A percentile compares a stretch with the other conserved stretches of the same genome.
These are phyloP conservation scores for Mormyrus hasselquistii DNA, from an alignment of 2,797 vertebrate genomes.

Conservation along the genomic window DNA sequence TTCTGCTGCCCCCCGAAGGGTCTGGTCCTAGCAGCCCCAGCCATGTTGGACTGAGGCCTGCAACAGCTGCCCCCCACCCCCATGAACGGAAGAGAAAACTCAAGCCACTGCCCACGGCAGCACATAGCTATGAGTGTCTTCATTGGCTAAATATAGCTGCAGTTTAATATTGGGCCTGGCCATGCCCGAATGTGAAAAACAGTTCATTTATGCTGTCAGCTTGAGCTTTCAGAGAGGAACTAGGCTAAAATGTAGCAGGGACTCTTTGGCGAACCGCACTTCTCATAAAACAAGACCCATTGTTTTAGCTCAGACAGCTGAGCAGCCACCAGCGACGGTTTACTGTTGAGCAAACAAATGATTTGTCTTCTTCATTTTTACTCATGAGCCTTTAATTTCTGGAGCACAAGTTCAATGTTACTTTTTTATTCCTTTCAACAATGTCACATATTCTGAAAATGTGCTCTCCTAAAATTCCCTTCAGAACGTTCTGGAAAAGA, in stretches of 20 bases:
- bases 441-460: not conserved
- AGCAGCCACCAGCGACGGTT: not conserved
- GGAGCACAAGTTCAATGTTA: not conserved
- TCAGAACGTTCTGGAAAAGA: conserved; percentile 42
- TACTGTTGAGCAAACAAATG: not conserved
- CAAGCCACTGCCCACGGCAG: conserved; percentile 63
- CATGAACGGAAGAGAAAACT: conserved; percentile 60
- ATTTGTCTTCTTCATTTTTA: not conserved
- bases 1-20: not conserved
- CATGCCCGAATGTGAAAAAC: conserved; percentile 46
- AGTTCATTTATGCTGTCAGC: not conserved
- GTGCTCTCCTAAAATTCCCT: not conserved
- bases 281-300: not conserved
- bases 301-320: not conserved
- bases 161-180: conserved; percentile 46
- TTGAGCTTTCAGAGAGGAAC: not conserved
- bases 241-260: not conserved
- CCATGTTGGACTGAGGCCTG: not conserved
- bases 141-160: conserved; percentile 85
- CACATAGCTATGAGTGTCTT: conserved; percentile 77
- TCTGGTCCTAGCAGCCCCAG: not conserved
- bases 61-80: conserved; percentile 48
- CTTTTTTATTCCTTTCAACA: not conserved
- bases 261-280: not conserved
- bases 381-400: not conserved